Base-by-base conservation (phyloP, 1,140 invertebrate genomes). In the Magallana angulata region DNA sequence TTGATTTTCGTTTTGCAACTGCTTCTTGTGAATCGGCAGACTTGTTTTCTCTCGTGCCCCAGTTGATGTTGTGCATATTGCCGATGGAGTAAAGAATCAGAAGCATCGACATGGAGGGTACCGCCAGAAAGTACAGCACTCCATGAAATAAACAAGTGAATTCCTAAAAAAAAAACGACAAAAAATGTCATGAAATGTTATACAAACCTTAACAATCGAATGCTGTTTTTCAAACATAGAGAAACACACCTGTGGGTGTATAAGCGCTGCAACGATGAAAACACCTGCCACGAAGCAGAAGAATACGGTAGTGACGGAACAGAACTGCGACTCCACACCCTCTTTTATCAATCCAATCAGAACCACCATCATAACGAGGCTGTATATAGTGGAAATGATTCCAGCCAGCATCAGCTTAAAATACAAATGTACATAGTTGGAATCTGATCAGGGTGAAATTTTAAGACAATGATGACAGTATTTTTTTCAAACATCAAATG, bases 21-120 rank as follows among this genome's bases (percentile, higher is more conserved):
- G 1, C 48, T 8, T 58, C 24, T 48, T 83, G 62, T 16, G 80
- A 57, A 18, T 81, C 56, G 8, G 68, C 30, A 8, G 88, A 85
- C 81, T 92, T 99, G 7, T 97, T 97, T 89, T 98, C 98, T 85
- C 98, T 95, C 0, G 98, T 99, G 24, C 98, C 98, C 98, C 98
- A 99, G 1, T 96, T 97, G 0, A 98, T 97, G 90, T 97, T 97
- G 93, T 99, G 97, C 92, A 99, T 96, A 92, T 99, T 99, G 91
- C 98, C 98, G 0, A 98, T 95, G 0, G 97, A 97, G 92, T 98
- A 99, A 80, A 99, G 97, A 57, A 98, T 97, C 18, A 99, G 96
- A 87, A 99, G 95, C 96, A 98, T 96, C 92, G 98, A 98, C 98
- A 98, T 98, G 87, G 97, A 97, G 0, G 98, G 98, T 76, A 99